Evolutionary conservation across 2,888 invertebrate genomes (phyloP).

Genomic region (Imbricaverruca yamaguchii): DNA sequence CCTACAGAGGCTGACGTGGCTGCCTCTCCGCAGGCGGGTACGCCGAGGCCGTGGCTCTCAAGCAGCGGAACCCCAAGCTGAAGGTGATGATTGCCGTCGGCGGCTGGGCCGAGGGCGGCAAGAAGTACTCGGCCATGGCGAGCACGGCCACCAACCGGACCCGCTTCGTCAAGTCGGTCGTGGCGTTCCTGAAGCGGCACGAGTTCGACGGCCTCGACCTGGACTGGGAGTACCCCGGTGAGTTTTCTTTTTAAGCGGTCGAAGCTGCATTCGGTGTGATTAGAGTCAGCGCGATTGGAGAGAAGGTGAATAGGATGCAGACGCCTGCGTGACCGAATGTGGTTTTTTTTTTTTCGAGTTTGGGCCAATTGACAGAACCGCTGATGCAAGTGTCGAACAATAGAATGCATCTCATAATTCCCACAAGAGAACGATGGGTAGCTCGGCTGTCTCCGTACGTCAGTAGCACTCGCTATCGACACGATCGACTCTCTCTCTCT

Average conservation of each 20-base stretch:
- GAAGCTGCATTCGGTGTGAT: not conserved
- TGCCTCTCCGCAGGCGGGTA: constrained; percentile 37
- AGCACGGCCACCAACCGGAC: constrained; percentile 42
- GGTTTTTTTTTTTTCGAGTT: no score
- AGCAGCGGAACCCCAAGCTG: constrained; percentile 42
- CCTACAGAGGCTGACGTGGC: no score
- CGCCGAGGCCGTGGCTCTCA: constrained; percentile 42
- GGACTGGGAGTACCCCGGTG: constrained; percentile 59
- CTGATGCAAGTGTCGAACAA: no score
- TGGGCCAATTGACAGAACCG: no score
- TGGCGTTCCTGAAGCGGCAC: constrained; percentile 49
- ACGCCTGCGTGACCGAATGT: no score
- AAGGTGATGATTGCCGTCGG: constrained; percentile 44
- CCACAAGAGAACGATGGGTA: no score
- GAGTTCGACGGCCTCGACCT: constrained; percentile 63
- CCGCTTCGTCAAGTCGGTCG: constrained; percentile 51
- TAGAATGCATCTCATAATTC: no score
- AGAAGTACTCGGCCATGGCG: constrained; percentile 41
- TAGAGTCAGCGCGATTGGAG: no score
- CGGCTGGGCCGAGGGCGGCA: constrained; percentile 43
- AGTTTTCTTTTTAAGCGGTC: not conserved
- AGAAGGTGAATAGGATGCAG: no score
- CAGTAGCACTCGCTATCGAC: no score
- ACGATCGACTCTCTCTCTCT: no score
- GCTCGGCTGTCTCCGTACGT: no score